These are phyloP conservation scores for Ophiodon elongatus DNA, from an alignment of 2,113 vertebrate genomes.

Conservation along the genomic window DNA sequence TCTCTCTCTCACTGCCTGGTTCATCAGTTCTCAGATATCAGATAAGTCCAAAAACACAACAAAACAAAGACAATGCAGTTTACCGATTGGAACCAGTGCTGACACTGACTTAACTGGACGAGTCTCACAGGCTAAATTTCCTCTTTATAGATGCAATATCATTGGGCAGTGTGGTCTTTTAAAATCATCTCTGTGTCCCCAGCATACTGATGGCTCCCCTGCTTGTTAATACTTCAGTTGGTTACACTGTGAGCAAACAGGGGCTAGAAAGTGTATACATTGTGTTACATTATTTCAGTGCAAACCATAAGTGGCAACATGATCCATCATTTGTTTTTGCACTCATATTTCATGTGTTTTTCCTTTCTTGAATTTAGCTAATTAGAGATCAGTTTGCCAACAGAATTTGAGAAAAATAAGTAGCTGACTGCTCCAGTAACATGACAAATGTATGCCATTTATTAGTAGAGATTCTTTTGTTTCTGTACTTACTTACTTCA, in stretches of 20 bases:
- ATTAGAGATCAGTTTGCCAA: background rate
- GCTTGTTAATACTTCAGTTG: background rate
- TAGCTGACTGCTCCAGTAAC: background rate
- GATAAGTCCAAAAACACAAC: slow-evolving; percentile 15
- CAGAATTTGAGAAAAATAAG: background rate
- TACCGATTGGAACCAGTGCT: background rate
- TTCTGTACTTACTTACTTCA: background rate
- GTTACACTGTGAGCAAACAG: background rate
- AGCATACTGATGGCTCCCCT: background rate
- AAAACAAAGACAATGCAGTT: background rate
- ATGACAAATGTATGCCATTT: background rate
- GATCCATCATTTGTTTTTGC: background rate
- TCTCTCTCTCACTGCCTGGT: slow-evolving; percentile 11
- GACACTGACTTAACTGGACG: background rate
- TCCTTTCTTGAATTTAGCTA: slow-evolving; percentile 13
- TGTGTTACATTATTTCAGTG: background rate
- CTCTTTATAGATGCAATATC: background rate
- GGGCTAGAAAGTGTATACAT: background rate
- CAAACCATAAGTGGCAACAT: background rate
- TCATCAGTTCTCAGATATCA: slow-evolving; percentile 26
- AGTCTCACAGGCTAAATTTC: background rate
- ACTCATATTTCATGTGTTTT: background rate
- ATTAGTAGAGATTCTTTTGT: background rate
- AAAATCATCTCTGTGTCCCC: background rate
- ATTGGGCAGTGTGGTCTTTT: background rate